phyloP scores from a whole-genome alignment of 2,888 invertebrate species.

The Dinocampus coccinellae region DNA sequence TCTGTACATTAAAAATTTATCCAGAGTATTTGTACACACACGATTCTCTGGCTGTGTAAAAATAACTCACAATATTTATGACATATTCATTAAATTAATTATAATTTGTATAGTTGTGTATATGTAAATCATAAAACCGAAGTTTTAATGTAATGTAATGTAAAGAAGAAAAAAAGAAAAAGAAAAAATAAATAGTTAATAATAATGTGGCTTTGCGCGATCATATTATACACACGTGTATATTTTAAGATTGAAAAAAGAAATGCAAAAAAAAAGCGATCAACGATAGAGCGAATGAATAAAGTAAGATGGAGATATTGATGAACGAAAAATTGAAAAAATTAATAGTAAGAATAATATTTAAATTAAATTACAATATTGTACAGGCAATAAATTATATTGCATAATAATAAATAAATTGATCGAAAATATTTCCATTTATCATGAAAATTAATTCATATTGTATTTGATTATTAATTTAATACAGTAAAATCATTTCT shows the following conservation, averaged over 20 bases:
- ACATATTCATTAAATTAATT: slow-evolving; percentile 32
- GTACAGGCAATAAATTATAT: slow-evolving; percentile 30
- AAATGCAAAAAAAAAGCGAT: background rate
- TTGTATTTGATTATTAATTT: no score
- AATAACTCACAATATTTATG: slow-evolving; percentile 2
- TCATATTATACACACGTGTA: background rate
- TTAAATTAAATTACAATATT: slow-evolving; percentile 11
- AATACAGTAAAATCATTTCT: no score
- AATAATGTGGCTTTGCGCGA: slow-evolving; percentile 22
- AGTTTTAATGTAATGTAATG: slow-evolving; percentile 36
- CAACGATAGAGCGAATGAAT: background rate
- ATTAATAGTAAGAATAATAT: background rate
- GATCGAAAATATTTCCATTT: slow-evolving; percentile 28
- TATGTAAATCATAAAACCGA: slow-evolving; percentile 39
- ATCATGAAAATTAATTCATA: slow-evolving; percentile 20
- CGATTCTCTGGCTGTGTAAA: background rate
- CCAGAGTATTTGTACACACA: no score
- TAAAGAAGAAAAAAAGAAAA: no score
- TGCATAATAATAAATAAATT: slow-evolving; percentile 37
- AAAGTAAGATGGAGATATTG: background rate
- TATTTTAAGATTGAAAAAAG: slow-evolving; percentile 10
- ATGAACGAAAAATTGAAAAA: background rate
- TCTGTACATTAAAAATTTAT: background rate
- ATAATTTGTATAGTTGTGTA: slow-evolving; percentile 42
- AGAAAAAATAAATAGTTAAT: slow-evolving; percentile 28